Conservation (phyloP, 2,113 vertebrate genomes). For the Arothron firmamentum region DNA sequence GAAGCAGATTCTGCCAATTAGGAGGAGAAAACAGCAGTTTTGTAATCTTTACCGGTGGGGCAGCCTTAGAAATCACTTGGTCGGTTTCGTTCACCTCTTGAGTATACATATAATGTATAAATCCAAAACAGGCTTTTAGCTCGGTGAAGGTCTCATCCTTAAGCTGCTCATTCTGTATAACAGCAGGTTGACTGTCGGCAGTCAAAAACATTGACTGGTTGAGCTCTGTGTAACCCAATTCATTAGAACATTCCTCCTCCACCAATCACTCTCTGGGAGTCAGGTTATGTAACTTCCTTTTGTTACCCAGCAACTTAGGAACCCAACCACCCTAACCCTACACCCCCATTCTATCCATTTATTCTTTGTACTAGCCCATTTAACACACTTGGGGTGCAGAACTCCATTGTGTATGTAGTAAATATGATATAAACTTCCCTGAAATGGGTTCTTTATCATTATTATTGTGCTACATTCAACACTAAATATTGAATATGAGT, state of each 20-base stretch:
- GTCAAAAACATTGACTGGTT: background rate
- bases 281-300: conserved; percentile 56
- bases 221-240: conserved; percentile 19
- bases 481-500: no score
- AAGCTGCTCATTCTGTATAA: background rate
- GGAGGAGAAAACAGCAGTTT: no score
- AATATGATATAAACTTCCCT: no score
- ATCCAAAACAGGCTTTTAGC: no score
- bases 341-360: conserved; percentile 23
- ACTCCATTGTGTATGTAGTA: background rate
- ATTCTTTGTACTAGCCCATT: conserved; percentile 40
- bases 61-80: no score
- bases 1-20: no score
- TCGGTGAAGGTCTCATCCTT: background rate
- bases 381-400: conserved; percentile 18
- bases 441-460: no score
- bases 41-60: no score
- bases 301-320: conserved; percentile 37
- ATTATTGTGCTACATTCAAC: no score
- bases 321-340: conserved; percentile 5
- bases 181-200: background rate
- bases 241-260: conserved; percentile 18
- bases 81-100: no score
- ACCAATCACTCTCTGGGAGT: conserved; percentile 34
- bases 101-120: no score